Percentiles rank a stretch among this genome's conserved stretches.
These are phyloP conservation scores for Microchrysa polita DNA, from an alignment of 2,888 invertebrate species.

Conservation along the genomic window DNA sequence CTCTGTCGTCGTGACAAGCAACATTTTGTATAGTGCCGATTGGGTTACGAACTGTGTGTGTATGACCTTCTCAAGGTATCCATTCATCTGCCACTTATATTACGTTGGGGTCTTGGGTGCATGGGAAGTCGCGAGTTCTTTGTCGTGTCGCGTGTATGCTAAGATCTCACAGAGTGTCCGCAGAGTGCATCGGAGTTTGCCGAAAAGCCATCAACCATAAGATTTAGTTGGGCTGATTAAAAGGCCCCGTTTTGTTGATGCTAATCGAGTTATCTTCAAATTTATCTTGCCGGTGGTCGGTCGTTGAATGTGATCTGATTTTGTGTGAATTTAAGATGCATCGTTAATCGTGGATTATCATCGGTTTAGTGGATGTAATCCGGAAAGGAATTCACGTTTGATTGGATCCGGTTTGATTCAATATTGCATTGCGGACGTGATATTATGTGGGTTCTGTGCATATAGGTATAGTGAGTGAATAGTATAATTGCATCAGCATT, in stretches of 20 bases:
- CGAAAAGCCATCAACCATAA: too few relatives aligned
- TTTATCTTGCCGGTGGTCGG: neutral
- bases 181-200: too few relatives aligned
- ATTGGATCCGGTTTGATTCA: neutral
- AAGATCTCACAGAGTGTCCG: too few relatives aligned
- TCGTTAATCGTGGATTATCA: conserved; percentile 7
- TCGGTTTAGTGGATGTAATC: neutral
- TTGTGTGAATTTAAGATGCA: conserved; percentile 17
- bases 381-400: neutral
- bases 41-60: conserved; percentile 36
- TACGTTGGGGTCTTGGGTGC: neutral
- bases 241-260: neutral
- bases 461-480: too few relatives aligned
- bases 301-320: conserved; percentile 20
- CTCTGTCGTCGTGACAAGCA: conserved; percentile 23
- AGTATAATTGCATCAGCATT: conserved; percentile 5
- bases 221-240: too few relatives aligned
- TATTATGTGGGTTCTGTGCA: too few relatives aligned
- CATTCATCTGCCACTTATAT: conserved; percentile 16
- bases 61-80: conserved; percentile 43
- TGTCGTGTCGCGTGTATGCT: neutral
- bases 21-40: conserved; percentile 31
- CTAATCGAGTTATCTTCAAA: conserved; percentile 20
- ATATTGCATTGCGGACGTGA: neutral
- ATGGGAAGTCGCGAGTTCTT: conserved; percentile 22